Conservation (phyloP, 2,797 vertebrate genomes). For the Kryptolebias ocellatus region DNA sequence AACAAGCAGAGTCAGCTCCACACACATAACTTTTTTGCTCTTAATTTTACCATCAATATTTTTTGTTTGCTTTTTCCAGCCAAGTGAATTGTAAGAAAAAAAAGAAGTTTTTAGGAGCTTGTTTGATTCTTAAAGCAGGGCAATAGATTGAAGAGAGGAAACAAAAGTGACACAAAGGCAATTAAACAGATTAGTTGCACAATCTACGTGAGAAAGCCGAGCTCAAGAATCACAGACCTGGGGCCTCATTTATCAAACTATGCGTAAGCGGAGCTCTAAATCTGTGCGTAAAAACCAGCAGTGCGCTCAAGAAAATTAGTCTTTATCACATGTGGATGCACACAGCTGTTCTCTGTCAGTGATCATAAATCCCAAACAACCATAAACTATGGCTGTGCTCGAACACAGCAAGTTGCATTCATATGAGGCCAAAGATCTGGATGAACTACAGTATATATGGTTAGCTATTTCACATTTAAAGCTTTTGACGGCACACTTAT, state of each 20-base stretch:
- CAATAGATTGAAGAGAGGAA: neutral
- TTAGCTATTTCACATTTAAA: slow-evolving; percentile 1
- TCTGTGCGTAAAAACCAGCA: slow-evolving; percentile 13
- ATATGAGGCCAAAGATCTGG: neutral
- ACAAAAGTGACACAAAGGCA: slow-evolving; percentile 12
- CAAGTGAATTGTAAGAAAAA: slow-evolving; percentile 1
- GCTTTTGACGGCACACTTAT: slow-evolving; percentile 3
- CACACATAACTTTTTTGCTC: too few relatives aligned
- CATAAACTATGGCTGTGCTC: neutral
- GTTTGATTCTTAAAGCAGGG: slow-evolving; percentile 1
- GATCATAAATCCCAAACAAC: slow-evolving; percentile 9
- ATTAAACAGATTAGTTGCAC: slow-evolving; percentile 21
- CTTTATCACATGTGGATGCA: slow-evolving; percentile 19
- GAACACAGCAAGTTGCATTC: slow-evolving; percentile 1
- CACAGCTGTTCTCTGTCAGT: slow-evolving; percentile 14
- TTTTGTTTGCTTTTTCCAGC: neutral
- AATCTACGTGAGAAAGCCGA: slow-evolving; percentile 16
- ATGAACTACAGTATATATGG: neutral
- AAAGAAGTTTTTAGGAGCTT: slow-evolving; percentile 3
- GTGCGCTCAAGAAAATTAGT: slow-evolving; percentile 9
- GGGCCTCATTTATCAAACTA: slow-evolving; percentile 19
- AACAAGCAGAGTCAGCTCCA: too few relatives aligned
- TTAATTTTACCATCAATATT: neutral
- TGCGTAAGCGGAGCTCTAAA: slow-evolving; percentile 12
- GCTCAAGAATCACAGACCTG: slow-evolving; percentile 8